phyloP scores from a whole-genome alignment of 2,888 invertebrate species.

The Leptinotarsa rubiginosa region DNA sequence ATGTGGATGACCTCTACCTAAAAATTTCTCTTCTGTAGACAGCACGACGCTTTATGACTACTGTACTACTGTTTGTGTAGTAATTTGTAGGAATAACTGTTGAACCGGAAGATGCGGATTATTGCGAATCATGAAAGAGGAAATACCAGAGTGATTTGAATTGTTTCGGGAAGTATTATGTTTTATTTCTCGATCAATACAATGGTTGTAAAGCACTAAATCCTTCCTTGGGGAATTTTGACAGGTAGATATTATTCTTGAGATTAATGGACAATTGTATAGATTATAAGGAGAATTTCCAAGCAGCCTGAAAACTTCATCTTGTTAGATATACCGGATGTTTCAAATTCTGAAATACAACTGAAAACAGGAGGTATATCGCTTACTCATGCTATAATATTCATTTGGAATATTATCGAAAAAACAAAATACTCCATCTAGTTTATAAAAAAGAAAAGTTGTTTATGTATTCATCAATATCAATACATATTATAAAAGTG shows the following conservation, averaged over 20 bases:
- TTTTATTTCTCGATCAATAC: conserved; percentile 5
- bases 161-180: background rate
- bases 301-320: no score
- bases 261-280: no score
- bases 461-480: no score
- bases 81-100: conserved; percentile 30
- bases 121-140: conserved; percentile 26
- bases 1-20: conserved; percentile 55
- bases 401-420: no score
- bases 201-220: conserved; percentile 18
- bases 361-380: no score
- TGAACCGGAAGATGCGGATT: conserved; percentile 40
- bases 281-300: no score
- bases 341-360: no score
- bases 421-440: no score
- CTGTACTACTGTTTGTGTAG: conserved; percentile 20
- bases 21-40: conserved; percentile 56
- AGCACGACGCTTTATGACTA: conserved; percentile 50
- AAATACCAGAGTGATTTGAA: conserved; percentile 32
- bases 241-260: background rate
- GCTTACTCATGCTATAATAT: no score
- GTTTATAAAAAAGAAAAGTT: no score
- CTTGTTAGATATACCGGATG: no score
- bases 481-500: no score
- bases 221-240: conserved; percentile 6